Conservation (phyloP, 2,888 invertebrate genomes). For the Ophioninae sp. region DNA sequence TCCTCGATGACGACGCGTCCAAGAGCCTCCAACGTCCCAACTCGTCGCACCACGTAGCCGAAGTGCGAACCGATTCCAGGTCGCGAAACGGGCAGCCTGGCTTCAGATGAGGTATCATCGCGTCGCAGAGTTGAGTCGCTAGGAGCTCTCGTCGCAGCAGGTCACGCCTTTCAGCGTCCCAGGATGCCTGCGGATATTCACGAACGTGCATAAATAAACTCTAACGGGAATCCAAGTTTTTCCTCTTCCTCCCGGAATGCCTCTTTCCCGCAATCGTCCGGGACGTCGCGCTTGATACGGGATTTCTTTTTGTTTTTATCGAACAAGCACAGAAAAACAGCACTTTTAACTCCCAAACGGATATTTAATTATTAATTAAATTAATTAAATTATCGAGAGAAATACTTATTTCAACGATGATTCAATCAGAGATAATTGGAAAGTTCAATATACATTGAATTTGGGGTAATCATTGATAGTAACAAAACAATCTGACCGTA, state of each 20-base stretch:
- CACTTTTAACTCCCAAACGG: neutral
- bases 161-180: conserved; percentile 79
- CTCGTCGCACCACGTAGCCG: conserved; percentile 79
- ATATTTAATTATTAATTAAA: no score
- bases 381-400: no score
- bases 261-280: neutral
- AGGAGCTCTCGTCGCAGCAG: conserved; percentile 77
- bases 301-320: neutral
- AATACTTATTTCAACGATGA: no score
- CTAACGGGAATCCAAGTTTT: neutral
- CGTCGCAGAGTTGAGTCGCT: conserved; percentile 78
- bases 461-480: no score
- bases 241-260: neutral
- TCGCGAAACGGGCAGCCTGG: conserved; percentile 79
- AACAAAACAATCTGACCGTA: no score
- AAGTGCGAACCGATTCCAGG: conserved; percentile 72
- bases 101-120: conserved; percentile 78
- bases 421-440: no score
- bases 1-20: conserved; percentile 71
- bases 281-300: neutral
- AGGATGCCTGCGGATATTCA: conserved; percentile 73
- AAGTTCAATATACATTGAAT: no score
- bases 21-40: conserved; percentile 78
- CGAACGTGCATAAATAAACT: neutral
- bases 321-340: no score